Percentiles rank a stretch among this genome's conserved stretches.
phyloP scores from a whole-genome alignment of 2,888 invertebrate genomes.

The Caenorhabditis sp. region DNA sequence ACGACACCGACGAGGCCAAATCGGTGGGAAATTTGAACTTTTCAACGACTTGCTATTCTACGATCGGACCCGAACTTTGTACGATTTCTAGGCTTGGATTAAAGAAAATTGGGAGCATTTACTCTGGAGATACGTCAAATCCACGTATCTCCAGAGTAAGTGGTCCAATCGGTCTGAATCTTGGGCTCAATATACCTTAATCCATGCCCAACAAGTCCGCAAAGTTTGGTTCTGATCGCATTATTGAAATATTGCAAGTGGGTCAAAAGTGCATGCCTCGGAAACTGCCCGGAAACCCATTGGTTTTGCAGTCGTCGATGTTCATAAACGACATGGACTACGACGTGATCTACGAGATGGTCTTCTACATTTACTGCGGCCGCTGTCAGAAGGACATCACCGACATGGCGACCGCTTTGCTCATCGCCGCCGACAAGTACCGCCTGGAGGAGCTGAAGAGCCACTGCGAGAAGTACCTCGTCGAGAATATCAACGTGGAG shows the following conservation, averaged over 20 bases:
- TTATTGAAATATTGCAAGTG: too few species aligned
- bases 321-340: slow-evolving; percentile 78
- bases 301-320: slow-evolving; percentile 64
- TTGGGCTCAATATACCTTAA: too few species aligned
- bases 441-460: slow-evolving; percentile 77
- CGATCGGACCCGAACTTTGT: too few species aligned
- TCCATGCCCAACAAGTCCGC: too few species aligned
- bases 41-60: background rate
- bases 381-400: slow-evolving; percentile 73
- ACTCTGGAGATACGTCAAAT: too few species aligned
- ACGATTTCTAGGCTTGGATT: too few species aligned
- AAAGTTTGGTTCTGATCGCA: too few species aligned
- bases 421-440: slow-evolving; percentile 79
- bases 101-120: background rate
- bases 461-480: slow-evolving; percentile 68
- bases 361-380: slow-evolving; percentile 78
- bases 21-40: slow-evolving; percentile 59
- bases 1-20: slow-evolving; percentile 76
- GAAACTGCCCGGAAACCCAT: too few species aligned
- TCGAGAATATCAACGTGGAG: slow-evolving; percentile 73
- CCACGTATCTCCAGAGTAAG: too few species aligned
- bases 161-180: too few species aligned
- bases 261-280: too few species aligned
- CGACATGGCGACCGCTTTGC: slow-evolving; percentile 77
- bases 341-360: slow-evolving; percentile 78